Evolutionary conservation across 2,888 invertebrate genomes (phyloP).

Genomic region (Ochlodes sylvanus): DNA sequence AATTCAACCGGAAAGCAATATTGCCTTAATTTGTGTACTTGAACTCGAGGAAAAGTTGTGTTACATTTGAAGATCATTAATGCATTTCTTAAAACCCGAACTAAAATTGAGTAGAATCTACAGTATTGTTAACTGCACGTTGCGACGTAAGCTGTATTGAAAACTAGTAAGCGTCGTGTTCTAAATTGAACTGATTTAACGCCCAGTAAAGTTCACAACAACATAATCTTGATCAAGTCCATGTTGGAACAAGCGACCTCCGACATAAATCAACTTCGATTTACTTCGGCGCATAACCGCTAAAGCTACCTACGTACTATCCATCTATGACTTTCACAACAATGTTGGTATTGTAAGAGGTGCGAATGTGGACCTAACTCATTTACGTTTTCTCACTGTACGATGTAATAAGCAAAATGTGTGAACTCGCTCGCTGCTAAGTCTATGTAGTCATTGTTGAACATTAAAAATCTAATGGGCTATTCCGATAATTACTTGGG

Average conservation of each 20-base stretch:
- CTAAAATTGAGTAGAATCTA: too few species aligned
- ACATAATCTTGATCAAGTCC: slow-evolving; percentile 28
- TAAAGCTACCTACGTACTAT: slow-evolving; percentile 9
- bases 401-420: too few species aligned
- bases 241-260: slow-evolving; percentile 19
- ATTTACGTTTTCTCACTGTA: neutral
- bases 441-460: too few species aligned
- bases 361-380: neutral
- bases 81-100: too few species aligned
- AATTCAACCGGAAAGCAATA: too few species aligned
- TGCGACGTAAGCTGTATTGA: too few species aligned
- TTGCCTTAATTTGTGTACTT: too few species aligned
- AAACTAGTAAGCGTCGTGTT: neutral
- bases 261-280: slow-evolving; percentile 15
- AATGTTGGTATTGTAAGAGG: neutral
- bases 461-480: neutral
- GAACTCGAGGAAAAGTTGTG: too few species aligned
- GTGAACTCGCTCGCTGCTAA: too few species aligned
- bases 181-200: slow-evolving; percentile 15
- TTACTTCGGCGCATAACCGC: neutral
- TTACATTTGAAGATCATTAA: too few species aligned
- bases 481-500: neutral
- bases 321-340: neutral
- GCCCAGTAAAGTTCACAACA: slow-evolving; percentile 21
- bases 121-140: too few species aligned